A percentile compares a stretch with the other conserved stretches of the same genome.
Conservation (phyloP, 2,888 invertebrate genomes). For the Eretmocerus hayati region DNA sequence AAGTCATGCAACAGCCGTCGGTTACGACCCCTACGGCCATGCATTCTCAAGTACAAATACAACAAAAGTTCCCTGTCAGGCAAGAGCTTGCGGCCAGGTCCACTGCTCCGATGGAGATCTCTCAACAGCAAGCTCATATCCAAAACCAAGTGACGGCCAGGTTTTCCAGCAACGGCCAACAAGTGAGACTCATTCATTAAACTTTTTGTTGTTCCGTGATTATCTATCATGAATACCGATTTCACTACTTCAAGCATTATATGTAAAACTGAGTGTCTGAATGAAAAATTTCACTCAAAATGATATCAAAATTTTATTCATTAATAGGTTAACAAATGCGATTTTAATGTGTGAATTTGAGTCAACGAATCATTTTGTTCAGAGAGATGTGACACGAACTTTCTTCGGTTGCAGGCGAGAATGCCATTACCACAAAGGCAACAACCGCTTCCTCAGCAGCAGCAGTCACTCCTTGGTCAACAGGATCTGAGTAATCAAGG, state of each 20-base stretch:
- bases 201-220: too few relatives aligned
- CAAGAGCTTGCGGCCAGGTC: slow-evolving; percentile 40
- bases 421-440: slow-evolving; percentile 26
- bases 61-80: slow-evolving; percentile 41
- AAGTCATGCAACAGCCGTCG: slow-evolving; percentile 18
- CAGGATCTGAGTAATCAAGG: slow-evolving; percentile 19
- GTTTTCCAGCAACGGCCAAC: slow-evolving; percentile 42
- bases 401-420: slow-evolving; percentile 18
- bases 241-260: too few relatives aligned
- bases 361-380: too few relatives aligned
- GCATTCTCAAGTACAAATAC: slow-evolving; percentile 42
- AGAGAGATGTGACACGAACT: too few relatives aligned
- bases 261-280: too few relatives aligned
- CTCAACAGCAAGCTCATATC: slow-evolving; percentile 27
- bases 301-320: too few relatives aligned
- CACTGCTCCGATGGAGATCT: slow-evolving; percentile 19
- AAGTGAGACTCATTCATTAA: too few relatives aligned
- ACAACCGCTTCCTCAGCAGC: slow-evolving; percentile 33
- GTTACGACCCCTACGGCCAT: slow-evolving; percentile 24
- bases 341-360: too few relatives aligned
- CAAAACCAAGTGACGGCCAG: slow-evolving; percentile 37
- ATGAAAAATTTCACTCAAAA: too few relatives aligned
- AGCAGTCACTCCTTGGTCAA: slow-evolving; percentile 29
- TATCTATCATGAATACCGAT: too few relatives aligned
- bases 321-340: too few relatives aligned